These are phyloP conservation scores for Paguma larvata DNA, from an alignment of 2,797 vertebrate genomes.

Conservation along the genomic window DNA sequence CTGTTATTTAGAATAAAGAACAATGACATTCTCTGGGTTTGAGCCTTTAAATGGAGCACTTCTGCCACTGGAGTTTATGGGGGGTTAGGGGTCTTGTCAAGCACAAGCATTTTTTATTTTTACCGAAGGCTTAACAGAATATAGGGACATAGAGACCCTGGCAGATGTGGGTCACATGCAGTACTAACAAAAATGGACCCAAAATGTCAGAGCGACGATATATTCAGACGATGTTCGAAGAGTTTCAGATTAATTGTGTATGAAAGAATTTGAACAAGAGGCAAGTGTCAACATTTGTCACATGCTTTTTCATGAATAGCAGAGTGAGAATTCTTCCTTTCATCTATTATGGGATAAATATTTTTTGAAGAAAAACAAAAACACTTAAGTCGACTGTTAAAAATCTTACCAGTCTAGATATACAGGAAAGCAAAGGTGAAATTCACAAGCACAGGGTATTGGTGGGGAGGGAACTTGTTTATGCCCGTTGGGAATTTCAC, in stretches of 20 bases:
- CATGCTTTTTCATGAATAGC: conserved; percentile 14
- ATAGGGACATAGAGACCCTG: not conserved
- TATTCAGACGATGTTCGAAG: not conserved
- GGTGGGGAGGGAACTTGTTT: not conserved
- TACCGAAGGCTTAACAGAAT: not conserved
- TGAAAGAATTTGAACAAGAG: not conserved
- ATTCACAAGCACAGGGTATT: not conserved
- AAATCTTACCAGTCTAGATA: not conserved
- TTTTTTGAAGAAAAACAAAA: not conserved
- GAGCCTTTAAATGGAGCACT: not conserved
- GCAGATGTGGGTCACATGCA: not conserved
- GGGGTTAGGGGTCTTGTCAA: not conserved
- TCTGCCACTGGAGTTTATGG: not conserved
- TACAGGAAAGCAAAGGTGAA: not conserved
- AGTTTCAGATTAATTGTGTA: not conserved
- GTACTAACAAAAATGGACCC: not conserved
- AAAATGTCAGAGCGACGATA: not conserved
- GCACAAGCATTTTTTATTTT: conserved; percentile 2
- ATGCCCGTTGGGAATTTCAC: not conserved
- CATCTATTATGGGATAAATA: not conserved
- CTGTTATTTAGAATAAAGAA: not conserved
- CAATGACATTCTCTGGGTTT: not conserved
- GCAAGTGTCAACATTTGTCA: not conserved
- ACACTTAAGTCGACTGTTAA: not conserved
- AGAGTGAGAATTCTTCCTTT: not conserved